Conservation (phyloP, 2,888 invertebrate genomes). For the Callimorpha dominula region DNA sequence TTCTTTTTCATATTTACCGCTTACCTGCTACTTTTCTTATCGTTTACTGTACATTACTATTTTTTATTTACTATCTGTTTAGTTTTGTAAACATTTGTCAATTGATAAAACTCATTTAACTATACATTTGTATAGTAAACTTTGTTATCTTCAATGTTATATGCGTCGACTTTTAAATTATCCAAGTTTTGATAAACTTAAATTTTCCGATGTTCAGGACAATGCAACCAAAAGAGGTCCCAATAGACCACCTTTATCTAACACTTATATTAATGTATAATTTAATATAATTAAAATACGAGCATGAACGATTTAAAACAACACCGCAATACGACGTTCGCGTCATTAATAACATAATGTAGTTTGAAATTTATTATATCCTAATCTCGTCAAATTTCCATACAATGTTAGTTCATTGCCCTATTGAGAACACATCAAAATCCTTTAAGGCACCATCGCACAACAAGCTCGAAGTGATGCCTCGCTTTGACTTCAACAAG, state of each 20-base stretch:
- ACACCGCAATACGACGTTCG: neutral
- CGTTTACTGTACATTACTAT: conserved; percentile 15
- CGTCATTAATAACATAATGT: conserved; percentile 25
- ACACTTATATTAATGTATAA: too few species aligned
- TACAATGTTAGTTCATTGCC: conserved; percentile 72
- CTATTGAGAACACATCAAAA: conserved; percentile 66
- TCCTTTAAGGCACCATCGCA: conserved; percentile 63
- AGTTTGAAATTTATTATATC: conserved; percentile 13
- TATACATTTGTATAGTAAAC: too few species aligned
- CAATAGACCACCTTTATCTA: neutral
- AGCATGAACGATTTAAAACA: neutral
- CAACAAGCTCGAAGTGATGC: conserved; percentile 61
- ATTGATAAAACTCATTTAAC: too few species aligned
- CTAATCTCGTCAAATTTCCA: conserved; percentile 46
- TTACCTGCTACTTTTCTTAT: conserved; percentile 50
- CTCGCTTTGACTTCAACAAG: conserved; percentile 73
- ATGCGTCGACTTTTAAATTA: too few species aligned
- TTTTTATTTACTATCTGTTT: conserved; percentile 1
- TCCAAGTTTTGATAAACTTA: too few species aligned
- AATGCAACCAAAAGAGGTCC: too few species aligned
- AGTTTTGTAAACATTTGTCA: neutral
- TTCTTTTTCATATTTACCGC: conserved; percentile 69
- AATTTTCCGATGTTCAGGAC: too few species aligned
- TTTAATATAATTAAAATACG: neutral
- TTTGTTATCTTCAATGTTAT: too few species aligned